Evolutionary conservation across 2,888 invertebrate species (phyloP).

Genomic region (Xanthorhoe spadicearia): DNA sequence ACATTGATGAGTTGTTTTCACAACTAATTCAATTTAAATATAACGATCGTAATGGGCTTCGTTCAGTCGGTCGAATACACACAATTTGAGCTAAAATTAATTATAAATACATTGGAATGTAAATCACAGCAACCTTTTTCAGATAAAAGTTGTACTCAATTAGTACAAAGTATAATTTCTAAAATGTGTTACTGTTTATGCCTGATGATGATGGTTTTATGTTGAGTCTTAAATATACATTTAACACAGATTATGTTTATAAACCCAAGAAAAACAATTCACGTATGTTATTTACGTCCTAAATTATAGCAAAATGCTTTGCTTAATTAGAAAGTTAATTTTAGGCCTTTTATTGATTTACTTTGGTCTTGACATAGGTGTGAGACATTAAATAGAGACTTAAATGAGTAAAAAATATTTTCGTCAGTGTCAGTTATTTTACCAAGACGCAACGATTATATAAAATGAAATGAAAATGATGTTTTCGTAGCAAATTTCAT

Average conservation of each 20-base stretch:
- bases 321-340: too few relatives aligned
- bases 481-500: too few relatives aligned
- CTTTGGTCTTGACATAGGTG: too few relatives aligned
- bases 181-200: constrained; percentile 9
- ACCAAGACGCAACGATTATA: too few relatives aligned
- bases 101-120: constrained; percentile 33
- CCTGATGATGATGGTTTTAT: neutral
- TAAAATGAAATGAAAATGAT: too few relatives aligned
- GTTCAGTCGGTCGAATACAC: constrained; percentile 39
- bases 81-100: constrained; percentile 34
- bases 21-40: neutral
- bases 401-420: too few relatives aligned
- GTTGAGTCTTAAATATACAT: neutral
- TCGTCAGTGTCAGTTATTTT: too few relatives aligned
- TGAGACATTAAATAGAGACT: too few relatives aligned
- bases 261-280: neutral
- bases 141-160: constrained; percentile 12
- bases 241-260: neutral
- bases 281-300: neutral
- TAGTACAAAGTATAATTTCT: constrained; percentile 2
- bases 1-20: neutral
- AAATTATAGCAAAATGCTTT: too few relatives aligned
- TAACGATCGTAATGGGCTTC: constrained; percentile 43
- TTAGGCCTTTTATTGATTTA: neutral
- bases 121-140: constrained; percentile 41